Evolutionary conservation across 2,113 vertebrate genomes (phyloP).

Genomic region (Cyprinodon brontotheroides): DNA sequence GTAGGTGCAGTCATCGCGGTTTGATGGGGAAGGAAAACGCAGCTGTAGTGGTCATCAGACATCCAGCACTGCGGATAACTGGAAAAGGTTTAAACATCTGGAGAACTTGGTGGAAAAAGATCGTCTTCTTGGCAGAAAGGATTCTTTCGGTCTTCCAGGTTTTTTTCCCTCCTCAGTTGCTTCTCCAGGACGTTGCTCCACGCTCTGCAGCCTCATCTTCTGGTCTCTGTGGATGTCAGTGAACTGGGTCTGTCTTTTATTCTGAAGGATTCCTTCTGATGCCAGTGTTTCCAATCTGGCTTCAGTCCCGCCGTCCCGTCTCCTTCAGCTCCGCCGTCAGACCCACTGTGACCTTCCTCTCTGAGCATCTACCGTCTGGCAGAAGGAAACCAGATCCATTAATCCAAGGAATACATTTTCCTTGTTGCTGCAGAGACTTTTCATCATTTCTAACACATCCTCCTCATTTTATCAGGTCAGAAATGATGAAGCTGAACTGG

Average conservation of each 20-base stretch:
- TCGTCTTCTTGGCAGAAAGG: too few species aligned
- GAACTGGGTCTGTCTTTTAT: neutral
- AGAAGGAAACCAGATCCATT: slow-evolving; percentile 24
- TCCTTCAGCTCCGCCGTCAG: slow-evolving; percentile 34
- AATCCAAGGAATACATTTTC: slow-evolving; percentile 28
- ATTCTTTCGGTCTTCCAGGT: neutral
- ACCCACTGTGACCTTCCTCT: slow-evolving; percentile 30
- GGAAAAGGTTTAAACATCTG: too few species aligned
- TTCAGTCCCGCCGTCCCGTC: slow-evolving; percentile 1
- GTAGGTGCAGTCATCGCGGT: too few species aligned
- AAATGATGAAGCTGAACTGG: slow-evolving; percentile 36
- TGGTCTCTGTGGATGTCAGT: too few species aligned
- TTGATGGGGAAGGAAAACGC: too few species aligned
- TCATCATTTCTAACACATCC: slow-evolving; percentile 37
- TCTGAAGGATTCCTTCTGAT: slow-evolving; percentile 9
- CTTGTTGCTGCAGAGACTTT: slow-evolving; percentile 16
- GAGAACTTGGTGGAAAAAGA: too few species aligned
- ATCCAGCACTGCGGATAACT: too few species aligned
- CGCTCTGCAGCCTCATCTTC: neutral
- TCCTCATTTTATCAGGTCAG: slow-evolving; percentile 34
- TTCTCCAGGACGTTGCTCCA: neutral
- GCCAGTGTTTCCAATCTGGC: slow-evolving; percentile 24
- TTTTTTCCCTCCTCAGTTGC: neutral
- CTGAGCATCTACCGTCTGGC: slow-evolving; percentile 27
- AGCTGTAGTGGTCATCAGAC: too few species aligned